phyloP scores from a whole-genome alignment of 1,140 invertebrate genomes.

The Saxidomus purpurata region DNA sequence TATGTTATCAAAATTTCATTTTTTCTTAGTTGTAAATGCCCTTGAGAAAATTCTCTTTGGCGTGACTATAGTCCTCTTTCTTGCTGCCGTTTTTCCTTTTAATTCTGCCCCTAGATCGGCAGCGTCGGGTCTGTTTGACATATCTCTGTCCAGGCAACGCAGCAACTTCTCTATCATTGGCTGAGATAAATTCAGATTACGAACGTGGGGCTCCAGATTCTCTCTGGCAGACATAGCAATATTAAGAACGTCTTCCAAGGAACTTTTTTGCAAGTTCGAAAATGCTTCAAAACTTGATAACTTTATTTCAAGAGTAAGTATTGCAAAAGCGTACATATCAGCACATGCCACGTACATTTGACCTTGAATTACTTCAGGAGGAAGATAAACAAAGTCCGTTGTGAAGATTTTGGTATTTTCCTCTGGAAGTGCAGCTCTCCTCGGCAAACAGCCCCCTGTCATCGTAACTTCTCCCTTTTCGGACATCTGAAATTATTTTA shows the following conservation, averaged over 20 bases:
- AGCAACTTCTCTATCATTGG: neutral
- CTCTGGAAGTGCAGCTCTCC: neutral
- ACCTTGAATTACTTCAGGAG: constrained; percentile 46
- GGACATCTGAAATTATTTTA: constrained; percentile 23
- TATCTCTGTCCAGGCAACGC: neutral
- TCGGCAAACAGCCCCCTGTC: constrained; percentile 51
- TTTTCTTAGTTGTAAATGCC: too few relatives aligned
- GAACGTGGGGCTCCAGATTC: neutral
- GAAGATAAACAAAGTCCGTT: neutral
- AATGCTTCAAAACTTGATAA: neutral
- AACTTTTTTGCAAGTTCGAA: neutral
- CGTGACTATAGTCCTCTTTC: neutral
- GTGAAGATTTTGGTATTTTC: neutral
- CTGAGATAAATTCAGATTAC: neutral
- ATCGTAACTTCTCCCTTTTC: constrained; percentile 52
- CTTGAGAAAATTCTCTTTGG: neutral
- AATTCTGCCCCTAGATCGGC: neutral
- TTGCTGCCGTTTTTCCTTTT: neutral
- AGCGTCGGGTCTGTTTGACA: constrained; percentile 3
- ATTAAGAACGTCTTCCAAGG: neutral
- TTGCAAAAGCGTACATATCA: constrained; percentile 54
- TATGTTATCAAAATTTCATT: too few relatives aligned
- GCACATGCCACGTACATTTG: constrained; percentile 28
- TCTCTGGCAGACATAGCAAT: neutral
- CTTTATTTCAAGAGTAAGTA: constrained; percentile 38